Evolutionary conservation across 1,140 invertebrate species (phyloP).

Genomic region (Rhynchophorus ferrugineus): DNA sequence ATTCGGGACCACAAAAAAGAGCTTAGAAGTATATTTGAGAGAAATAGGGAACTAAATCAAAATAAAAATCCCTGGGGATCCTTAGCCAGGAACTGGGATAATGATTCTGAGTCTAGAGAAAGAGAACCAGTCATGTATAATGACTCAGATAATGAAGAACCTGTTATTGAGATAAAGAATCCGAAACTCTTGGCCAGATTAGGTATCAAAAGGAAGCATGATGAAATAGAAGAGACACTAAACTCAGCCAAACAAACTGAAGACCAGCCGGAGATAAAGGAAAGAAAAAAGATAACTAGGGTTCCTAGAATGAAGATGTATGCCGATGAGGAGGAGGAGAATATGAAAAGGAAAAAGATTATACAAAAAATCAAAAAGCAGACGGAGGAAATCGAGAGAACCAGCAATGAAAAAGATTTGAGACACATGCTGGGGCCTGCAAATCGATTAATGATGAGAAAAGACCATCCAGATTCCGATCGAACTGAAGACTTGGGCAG

Average conservation of each 20-base stretch:
- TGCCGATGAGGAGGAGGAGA: slow-evolving; percentile 76
- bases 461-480: slow-evolving; percentile 7
- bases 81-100: slow-evolving; percentile 59
- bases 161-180: slow-evolving; percentile 25
- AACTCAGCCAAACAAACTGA: slow-evolving; percentile 30
- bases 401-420: slow-evolving; percentile 25
- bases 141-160: slow-evolving; percentile 2
- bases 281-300: slow-evolving; percentile 43
- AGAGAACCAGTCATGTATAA: slow-evolving; percentile 17
- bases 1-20: slow-evolving; percentile 44
- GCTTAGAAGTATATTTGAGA: slow-evolving; percentile 42
- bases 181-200: slow-evolving; percentile 42
- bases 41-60: slow-evolving; percentile 40
- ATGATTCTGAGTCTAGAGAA: slow-evolving; percentile 46
- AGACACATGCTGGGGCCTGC: slow-evolving; percentile 28
- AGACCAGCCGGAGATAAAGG: slow-evolving; percentile 26
- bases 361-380: slow-evolving; percentile 34
- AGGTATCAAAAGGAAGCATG: slow-evolving; percentile 34
- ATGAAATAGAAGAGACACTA: slow-evolving; percentile 9
- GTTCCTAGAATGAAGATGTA: slow-evolving; percentile 74
- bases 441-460: slow-evolving; percentile 12
- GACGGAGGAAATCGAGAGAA: slow-evolving; percentile 30
- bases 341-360: slow-evolving; percentile 43
- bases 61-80: slow-evolving; percentile 66
- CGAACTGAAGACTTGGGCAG: slow-evolving; percentile 26